Evolutionary conservation across 1,140 invertebrate species (phyloP), one percentile per base, ranked within the genome.

Genomic region (Drosophila ananassae): DNA sequence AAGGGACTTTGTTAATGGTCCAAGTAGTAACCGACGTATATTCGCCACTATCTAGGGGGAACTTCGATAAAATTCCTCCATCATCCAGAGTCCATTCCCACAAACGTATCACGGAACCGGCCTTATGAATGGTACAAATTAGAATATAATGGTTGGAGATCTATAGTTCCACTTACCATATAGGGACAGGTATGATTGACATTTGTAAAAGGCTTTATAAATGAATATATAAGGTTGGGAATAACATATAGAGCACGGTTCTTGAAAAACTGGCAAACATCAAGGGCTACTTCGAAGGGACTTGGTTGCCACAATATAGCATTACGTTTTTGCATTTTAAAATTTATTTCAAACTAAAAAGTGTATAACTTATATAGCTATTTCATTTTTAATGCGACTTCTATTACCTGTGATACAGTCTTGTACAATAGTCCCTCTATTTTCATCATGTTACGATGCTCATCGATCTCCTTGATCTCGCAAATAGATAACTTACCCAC

Each of bases 311-410:
- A 44, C 6, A 13, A 2, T 1, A 4, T 13, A 4, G n/a, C 13
- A 5, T 44, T n/a, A 4, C 13, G 41, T 21, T 44, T 44, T 2
- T 7, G 41, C 13, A 44, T 44, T 44, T 44, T 17, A 8, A 44
- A 44, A 21, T 17, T 13, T n/a, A 41, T 41, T 41, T 41, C 39
- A n/a, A 41, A 13, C 39, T 41, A 41, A 41, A n/a, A n/a, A 41
- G 3, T n/a, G 1, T n/a, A 13, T 0, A 13, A n/a, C 8, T 44
- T 6, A 44, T 37, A 44, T 44, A 9, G 2, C 2, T 17, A 17
- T 17, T 8, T 17, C 7, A 0, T 3, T 44, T 5, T 8, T 7
- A 8, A 17, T 17, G 6, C 2, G 2, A 6, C 13, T n/a, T n/a
- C 2, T 17, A 1, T 41, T 41, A 13, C 39, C 39, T 41, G 39